These are phyloP conservation scores for Labeo rohita DNA, from an alignment of 2,113 vertebrate genomes.

Conservation along the genomic window DNA sequence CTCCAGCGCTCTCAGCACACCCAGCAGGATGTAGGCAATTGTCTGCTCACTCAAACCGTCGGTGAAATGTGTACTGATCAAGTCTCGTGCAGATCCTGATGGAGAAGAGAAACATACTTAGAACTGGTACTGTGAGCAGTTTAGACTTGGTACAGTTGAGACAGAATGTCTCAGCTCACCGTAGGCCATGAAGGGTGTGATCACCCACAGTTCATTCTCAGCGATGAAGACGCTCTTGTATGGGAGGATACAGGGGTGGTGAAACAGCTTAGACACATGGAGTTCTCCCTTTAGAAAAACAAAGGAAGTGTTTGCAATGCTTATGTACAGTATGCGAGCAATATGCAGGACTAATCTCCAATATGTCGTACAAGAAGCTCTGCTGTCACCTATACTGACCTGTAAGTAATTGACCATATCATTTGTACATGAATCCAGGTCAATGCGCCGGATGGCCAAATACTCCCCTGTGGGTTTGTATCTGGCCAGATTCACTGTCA, in stretches of 20 bases:
- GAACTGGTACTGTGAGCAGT: background rate
- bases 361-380: too few relatives aligned
- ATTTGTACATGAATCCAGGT: conserved; percentile 94
- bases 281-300: conserved; percentile 81
- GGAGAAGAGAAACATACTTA: background rate
- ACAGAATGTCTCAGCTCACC: conserved; percentile 75
- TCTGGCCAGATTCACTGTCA: conserved; percentile 91
- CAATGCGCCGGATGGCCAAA: conserved; percentile 89
- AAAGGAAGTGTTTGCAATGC: background rate
- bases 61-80: conserved; percentile 91
- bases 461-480: conserved; percentile 89
- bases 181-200: conserved; percentile 97
- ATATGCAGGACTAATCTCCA: background rate
- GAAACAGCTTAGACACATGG: conserved; percentile 96
- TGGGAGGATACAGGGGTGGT: conserved; percentile 91
- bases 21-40: conserved; percentile 93
- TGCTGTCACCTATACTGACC: conserved; percentile 74
- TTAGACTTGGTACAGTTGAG: background rate
- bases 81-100: conserved; percentile 93
- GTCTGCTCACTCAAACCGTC: conserved; percentile 94
- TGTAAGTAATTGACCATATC: conserved; percentile 96
- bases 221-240: conserved; percentile 94
- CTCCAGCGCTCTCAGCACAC: conserved; percentile 90
- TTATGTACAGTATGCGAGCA: background rate
- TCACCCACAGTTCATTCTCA: conserved; percentile 96